Evolutionary conservation across 2,113 vertebrate species (phyloP), one percentile per base, ranked within the genome.

Genomic region (Edolisoma coerulescens): DNA sequence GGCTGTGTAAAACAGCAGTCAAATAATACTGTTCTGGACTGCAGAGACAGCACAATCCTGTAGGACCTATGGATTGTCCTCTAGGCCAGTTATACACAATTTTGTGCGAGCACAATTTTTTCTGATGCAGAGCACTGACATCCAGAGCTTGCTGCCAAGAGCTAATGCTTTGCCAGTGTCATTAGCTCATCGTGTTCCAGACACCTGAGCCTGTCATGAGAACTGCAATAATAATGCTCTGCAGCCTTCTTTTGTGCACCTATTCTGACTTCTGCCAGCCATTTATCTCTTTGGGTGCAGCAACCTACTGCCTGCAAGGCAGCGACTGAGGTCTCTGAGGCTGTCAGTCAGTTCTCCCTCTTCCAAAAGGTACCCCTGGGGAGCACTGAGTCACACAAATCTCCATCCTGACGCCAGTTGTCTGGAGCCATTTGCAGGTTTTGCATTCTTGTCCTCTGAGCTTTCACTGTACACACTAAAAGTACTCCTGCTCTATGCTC

Each of bases 401-500:
- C 10, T 76, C 16, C 42, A 22, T 32, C 45, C 19, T 16, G 3
- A 32, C 0, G 0, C 47, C 52, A 71, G 57, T 15, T 1, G 0
- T 64, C n/a, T n/a, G 57, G 53, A 87, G 30, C 15, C n/a, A 19
- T 79, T 79, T 79, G 13, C 23, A 84, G n/a, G 24, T 41, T 91
- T 94, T 83, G 5, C 7, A 42, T 45, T 95, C 45, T 45, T 60
- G 12, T 37, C 32, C 39, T 76, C n/a, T 79, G 44, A 78, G 12
- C 56, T 87, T 82, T 92, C 27, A 47, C 26, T 65, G 11, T 19
- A 24, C 78, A 52, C 52, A 10, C 12, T 61, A 41, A 74, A 92
- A 88, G 2, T 0, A 1, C 3, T 84, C 30, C n/a, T 77, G 3
- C 28, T 77, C 13, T 81, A 3, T 39, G 81, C 19, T 84, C 13